phyloP scores from a whole-genome alignment of 2,113 vertebrate species.

The Periophthalmus modestus region DNA sequence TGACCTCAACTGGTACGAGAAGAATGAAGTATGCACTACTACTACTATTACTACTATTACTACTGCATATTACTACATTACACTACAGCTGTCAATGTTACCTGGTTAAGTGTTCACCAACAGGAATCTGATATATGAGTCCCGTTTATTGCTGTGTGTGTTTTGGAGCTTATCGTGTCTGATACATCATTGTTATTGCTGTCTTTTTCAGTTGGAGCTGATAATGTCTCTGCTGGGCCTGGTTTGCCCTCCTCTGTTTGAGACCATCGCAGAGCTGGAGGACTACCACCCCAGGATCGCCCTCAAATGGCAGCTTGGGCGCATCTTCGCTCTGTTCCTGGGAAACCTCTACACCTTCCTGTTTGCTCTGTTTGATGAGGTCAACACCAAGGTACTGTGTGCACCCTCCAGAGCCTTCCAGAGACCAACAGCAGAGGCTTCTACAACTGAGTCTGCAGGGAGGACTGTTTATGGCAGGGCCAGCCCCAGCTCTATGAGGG shows the following conservation, averaged over 20 bases:
- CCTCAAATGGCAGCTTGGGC: slow-evolving; percentile 96
- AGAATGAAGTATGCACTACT: no score
- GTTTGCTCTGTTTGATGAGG: slow-evolving; percentile 94
- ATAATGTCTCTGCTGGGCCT: slow-evolving; percentile 89
- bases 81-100: no score
- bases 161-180: slow-evolving; percentile 84
- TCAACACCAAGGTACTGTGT: slow-evolving; percentile 87
- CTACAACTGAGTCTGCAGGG: no score
- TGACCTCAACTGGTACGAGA: no score
- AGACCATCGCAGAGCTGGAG: slow-evolving; percentile 93
- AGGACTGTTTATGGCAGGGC: no score
- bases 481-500: no score
- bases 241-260: slow-evolving; percentile 96
- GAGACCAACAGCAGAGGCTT: no score
- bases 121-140: no score
- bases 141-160: slow-evolving; percentile 20
- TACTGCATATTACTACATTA: no score
- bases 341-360: slow-evolving; percentile 97
- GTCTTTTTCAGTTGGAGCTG: slow-evolving; percentile 71
- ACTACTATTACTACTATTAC: no score
- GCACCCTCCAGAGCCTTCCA: no score
- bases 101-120: no score
- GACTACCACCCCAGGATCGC: slow-evolving; percentile 95
- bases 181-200: not conserved
- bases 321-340: slow-evolving; percentile 96